A percentile compares a stretch with the other conserved stretches of the same genome.
These are phyloP conservation scores for Orius insidiosus DNA, from an alignment of 1,140 invertebrate genomes.

Conservation along the genomic window DNA sequence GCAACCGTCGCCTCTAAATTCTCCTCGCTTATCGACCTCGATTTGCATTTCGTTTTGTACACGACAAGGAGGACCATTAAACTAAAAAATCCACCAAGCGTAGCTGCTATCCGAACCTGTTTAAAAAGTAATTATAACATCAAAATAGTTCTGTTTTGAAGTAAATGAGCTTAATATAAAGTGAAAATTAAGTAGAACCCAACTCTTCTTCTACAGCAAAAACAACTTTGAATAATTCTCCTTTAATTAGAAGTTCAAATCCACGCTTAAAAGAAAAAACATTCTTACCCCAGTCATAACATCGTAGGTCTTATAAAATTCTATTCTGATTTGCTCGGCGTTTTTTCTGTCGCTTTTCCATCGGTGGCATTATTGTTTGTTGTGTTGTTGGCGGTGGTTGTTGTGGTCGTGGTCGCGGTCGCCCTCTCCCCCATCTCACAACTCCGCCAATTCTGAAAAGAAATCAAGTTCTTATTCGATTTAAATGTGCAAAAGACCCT, in stretches of 20 bases:
- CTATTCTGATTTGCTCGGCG: conserved; percentile 25
- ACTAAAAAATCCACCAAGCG: conserved; percentile 71
- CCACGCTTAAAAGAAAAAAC: too few relatives aligned
- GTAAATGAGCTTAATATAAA: too few relatives aligned
- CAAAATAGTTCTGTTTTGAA: too few relatives aligned
- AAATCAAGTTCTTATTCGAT: too few relatives aligned
- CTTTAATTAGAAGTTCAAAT: too few relatives aligned
- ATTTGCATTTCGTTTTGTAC: conserved; percentile 58
- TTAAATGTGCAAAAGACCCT: too few relatives aligned
- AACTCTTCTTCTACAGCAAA: too few relatives aligned
- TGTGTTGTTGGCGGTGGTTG: too few relatives aligned
- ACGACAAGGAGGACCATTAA: conserved; percentile 72
- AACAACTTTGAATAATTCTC: too few relatives aligned
- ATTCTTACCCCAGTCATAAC: conserved; percentile 67
- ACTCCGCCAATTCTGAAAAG: background rate
- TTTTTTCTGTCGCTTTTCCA: conserved; percentile 18
- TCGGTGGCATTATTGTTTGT: too few relatives aligned
- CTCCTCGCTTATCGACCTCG: conserved; percentile 31
- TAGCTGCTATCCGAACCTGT: conserved; percentile 62
- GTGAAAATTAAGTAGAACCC: too few relatives aligned
- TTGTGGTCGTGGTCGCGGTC: background rate
- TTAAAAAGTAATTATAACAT: too few relatives aligned
- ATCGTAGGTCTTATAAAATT: conserved; percentile 79
- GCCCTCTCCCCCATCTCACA: background rate
- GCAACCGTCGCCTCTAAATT: conserved; percentile 44